Evolutionary conservation across 2,113 vertebrate genomes (phyloP).

Genomic region (Dasyprocta punctata): DNA sequence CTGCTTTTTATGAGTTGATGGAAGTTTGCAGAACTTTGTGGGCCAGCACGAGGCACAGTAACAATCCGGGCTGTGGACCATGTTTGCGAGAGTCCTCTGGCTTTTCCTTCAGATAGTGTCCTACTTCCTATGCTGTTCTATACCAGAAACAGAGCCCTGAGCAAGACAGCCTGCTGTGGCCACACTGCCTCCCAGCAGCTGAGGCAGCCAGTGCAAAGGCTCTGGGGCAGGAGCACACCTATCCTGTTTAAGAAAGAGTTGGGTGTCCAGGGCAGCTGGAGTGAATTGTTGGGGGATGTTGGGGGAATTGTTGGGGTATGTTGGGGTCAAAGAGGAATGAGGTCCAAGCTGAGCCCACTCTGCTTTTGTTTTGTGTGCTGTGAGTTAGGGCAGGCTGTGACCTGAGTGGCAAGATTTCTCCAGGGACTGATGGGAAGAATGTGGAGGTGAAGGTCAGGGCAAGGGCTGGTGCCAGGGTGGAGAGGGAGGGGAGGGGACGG

Average conservation of each 20-base stretch:
- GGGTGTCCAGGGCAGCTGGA: background rate
- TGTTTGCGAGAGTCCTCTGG: background rate
- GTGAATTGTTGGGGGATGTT: background rate
- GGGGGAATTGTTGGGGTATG: background rate
- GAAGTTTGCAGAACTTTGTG: background rate
- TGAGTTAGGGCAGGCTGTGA: background rate
- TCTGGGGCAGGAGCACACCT: background rate
- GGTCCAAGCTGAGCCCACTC: background rate
- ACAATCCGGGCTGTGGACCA: background rate
- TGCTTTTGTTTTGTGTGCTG: background rate
- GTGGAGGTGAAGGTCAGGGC: background rate
- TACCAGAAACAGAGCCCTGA: background rate
- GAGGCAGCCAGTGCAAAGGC: background rate
- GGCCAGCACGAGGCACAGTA: accelerated
- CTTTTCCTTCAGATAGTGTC: background rate
- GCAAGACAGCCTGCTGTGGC: background rate
- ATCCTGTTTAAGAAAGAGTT: background rate
- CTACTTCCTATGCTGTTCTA: background rate
- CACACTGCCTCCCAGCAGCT: background rate
- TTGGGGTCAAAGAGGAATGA: background rate
- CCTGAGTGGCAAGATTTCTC: background rate
- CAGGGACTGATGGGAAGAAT: background rate
- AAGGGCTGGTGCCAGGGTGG: background rate
- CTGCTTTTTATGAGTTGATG: background rate
- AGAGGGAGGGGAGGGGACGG: background rate